Base-by-base conservation (phyloP, 2,888 invertebrate genomes). In the Macaria notata region DNA sequence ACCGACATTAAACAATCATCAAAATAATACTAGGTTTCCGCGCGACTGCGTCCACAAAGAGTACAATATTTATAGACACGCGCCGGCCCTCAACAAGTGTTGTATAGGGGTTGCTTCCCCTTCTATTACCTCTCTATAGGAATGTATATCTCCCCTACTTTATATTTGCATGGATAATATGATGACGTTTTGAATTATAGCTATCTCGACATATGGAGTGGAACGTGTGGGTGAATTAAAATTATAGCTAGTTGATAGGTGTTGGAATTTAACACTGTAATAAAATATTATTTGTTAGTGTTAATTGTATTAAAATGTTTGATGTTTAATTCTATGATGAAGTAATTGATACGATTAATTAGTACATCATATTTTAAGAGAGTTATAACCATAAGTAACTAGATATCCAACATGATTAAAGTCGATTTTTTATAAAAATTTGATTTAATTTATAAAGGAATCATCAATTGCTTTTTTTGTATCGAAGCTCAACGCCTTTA, bases 161-260 rank as follows among this genome's bases (percentile, higher is more conserved):
- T 65, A 73, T 83, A 76, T 82, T 83, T 84, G 86, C 88, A 88
- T 89, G 81, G 82, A 87, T 88, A 88, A 89, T 86, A 76, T 79
- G 88, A 88, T 89, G 88, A 88, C 82, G 75, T 78, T 82, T 75
- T 66, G 75, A 78, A 80, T 68, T 50, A 50, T 50, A 9, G 67
- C 65, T 73, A 74, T 79, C 71, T 62, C 64, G 70, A 73, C 87
- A 88, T 77, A 83, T 86, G 87, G 84, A 64, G 56, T 54, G 54
- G 63, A 56, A 63, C 46, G 61, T 4, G 4, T 41, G 9, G 9
- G n/a, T 19, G 33, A 36, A 4, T 36, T 36, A 36, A 1, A 36
- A 3, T 6, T 36, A 36, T 36, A 7, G 4, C 1, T 36, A 6
- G 33, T 4, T 36, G 5, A 7, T 5, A 41, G 41, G 41, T 41